Conservation (phyloP, 1,140 invertebrate species). For the Bactericera cockerelli region DNA sequence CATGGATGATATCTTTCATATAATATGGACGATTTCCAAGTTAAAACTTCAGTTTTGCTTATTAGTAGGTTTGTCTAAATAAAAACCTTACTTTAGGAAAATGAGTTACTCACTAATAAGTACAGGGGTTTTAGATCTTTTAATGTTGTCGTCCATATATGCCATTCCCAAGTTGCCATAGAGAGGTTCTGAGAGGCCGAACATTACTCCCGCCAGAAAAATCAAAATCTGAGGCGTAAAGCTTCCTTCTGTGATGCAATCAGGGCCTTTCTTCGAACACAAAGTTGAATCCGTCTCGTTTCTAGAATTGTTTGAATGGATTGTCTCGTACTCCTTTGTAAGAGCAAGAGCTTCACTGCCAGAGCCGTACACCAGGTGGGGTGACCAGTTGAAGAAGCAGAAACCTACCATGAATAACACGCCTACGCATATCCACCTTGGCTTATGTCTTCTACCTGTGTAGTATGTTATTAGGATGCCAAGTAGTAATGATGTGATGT, state of each 20-base stretch:
- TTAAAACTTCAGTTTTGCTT: too few relatives aligned
- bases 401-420: slow-evolving; percentile 49
- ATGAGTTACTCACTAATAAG: slow-evolving; percentile 30
- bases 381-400: slow-evolving; percentile 49
- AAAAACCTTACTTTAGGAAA: slow-evolving; percentile 26
- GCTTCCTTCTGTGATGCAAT: slow-evolving; percentile 22
- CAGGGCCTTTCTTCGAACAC: neutral
- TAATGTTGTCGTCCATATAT: slow-evolving; percentile 49
- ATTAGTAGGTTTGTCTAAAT: slow-evolving; percentile 22
- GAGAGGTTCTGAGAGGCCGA: slow-evolving; percentile 39
- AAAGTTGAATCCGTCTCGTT: neutral
- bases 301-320: neutral
- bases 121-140: slow-evolving; percentile 36
- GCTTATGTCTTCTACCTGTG: slow-evolving; percentile 47
- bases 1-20: too few relatives aligned
- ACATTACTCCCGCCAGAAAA: slow-evolving; percentile 38
- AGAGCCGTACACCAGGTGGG: slow-evolving; percentile 55
- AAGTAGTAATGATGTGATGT: slow-evolving; percentile 40
- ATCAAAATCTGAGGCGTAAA: slow-evolving; percentile 35
- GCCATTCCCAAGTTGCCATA: slow-evolving; percentile 46
- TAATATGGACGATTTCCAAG: too few relatives aligned
- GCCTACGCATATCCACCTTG: slow-evolving; percentile 53
- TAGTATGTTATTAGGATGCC: slow-evolving; percentile 47
- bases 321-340: slow-evolving; percentile 42
- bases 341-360: slow-evolving; percentile 47